phyloP scores from a whole-genome alignment of 2,113 vertebrate species.

The Colistium nudipinnis region DNA sequence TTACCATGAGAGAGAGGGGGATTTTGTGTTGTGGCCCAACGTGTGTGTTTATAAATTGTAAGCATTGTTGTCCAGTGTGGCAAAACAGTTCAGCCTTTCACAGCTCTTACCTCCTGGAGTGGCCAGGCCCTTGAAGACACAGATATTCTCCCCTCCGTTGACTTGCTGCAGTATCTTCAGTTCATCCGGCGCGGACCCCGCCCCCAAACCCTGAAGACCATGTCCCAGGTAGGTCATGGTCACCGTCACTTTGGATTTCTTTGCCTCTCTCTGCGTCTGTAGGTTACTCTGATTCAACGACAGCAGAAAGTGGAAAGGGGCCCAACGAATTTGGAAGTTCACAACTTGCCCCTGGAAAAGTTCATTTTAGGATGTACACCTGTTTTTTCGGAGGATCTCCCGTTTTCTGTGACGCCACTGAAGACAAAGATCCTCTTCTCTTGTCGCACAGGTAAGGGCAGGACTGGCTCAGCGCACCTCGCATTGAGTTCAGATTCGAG shows the following conservation, averaged over 20 bases:
- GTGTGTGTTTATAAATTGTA: too few species aligned
- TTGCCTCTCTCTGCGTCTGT: constrained; percentile 63
- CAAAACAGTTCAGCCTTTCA: neutral
- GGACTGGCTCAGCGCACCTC: constrained; percentile 73
- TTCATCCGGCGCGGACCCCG: constrained; percentile 70
- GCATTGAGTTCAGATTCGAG: constrained; percentile 54
- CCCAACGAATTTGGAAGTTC: neutral
- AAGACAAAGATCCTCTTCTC: constrained; percentile 73
- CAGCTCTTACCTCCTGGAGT: constrained; percentile 77
- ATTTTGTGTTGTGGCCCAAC: too few species aligned
- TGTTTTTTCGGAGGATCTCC: constrained; percentile 49
- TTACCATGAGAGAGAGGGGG: too few species aligned
- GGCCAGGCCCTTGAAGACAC: constrained; percentile 82
- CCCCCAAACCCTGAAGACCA: constrained; percentile 43
- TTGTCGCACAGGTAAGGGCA: constrained; percentile 73
- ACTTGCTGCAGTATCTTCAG: constrained; percentile 84
- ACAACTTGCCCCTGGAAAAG: too few species aligned
- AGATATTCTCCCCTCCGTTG: constrained; percentile 83
- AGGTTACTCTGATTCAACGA: constrained; percentile 58
- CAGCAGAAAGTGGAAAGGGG: neutral
- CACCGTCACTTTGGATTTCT: constrained; percentile 80
- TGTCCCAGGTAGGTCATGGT: constrained; percentile 82
- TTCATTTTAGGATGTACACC: constrained; percentile 37
- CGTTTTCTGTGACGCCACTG: constrained; percentile 65
- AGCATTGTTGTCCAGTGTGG: neutral